Evolutionary conservation across 2,888 invertebrate genomes (phyloP).

Genomic region (Eupithecia vulgata): DNA sequence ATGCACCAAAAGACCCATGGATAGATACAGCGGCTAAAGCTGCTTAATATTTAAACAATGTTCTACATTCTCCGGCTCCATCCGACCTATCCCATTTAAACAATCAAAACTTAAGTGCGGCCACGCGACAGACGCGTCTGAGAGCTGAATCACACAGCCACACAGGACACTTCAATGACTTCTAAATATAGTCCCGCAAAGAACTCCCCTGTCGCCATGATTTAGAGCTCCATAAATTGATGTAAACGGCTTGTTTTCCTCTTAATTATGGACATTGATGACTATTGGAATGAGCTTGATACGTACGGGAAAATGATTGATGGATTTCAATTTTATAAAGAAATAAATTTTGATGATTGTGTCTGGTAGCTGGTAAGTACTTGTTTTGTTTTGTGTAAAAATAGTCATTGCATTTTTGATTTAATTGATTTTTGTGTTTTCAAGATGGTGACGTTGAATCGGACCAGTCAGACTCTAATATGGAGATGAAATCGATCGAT

Average conservation of each 20-base stretch:
- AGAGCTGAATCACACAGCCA: slow-evolving; percentile 52
- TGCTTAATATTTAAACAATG: not conserved
- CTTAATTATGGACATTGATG: slow-evolving; percentile 44
- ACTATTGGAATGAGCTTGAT: slow-evolving; percentile 33
- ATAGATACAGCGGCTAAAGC: not conserved
- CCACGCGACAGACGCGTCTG: slow-evolving; percentile 43
- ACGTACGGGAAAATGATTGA: slow-evolving; percentile 30
- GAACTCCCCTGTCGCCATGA: slow-evolving; percentile 51
- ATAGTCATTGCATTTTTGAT: too few species aligned
- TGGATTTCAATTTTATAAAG: slow-evolving; percentile 11
- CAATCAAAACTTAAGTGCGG: slow-evolving; percentile 23
- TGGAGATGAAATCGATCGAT: not conserved
- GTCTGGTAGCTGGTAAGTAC: not conserved
- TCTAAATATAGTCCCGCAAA: slow-evolving; percentile 57
- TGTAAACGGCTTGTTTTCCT: slow-evolving; percentile 46
- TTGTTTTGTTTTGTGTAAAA: too few species aligned
- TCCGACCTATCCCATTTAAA: slow-evolving; percentile 25
- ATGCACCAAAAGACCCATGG: not conserved
- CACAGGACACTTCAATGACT: slow-evolving; percentile 54
- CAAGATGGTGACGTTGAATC: not conserved
- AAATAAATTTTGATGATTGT: not conserved
- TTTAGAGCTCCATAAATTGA: slow-evolving; percentile 57
- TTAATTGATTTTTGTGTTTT: not conserved
- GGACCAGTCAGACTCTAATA: not conserved
- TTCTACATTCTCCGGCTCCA: not conserved